phyloP scores from a whole-genome alignment of 2,888 invertebrate genomes.

The Perithous albicinctus region DNA sequence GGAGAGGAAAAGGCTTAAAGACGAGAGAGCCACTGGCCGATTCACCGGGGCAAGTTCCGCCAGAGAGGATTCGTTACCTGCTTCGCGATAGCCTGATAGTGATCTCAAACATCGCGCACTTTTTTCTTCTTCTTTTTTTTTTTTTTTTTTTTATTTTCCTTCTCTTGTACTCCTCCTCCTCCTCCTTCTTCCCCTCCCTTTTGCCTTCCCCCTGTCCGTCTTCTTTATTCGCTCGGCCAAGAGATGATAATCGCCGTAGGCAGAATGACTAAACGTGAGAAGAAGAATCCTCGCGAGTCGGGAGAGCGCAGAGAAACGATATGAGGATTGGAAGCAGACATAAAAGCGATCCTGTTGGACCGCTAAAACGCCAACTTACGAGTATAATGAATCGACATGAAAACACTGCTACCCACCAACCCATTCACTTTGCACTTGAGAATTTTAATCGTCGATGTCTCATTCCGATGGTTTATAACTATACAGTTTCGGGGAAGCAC shows the following conservation, averaged over 20 bases:
- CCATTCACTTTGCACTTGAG: not conserved
- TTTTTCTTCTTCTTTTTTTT: too few relatives aligned
- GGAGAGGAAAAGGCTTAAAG: not conserved
- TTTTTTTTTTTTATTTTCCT: too few relatives aligned
- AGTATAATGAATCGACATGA: too few relatives aligned
- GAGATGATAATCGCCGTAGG: conserved; percentile 69
- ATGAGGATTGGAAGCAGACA: conserved; percentile 7
- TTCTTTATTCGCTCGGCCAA: conserved; percentile 65
- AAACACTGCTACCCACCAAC: not conserved
- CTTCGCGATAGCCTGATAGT: conserved; percentile 68
- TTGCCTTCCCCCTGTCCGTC: conserved; percentile 15
- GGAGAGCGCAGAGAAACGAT: conserved; percentile 21
- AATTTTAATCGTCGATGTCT: not conserved
- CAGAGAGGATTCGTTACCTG: conserved; percentile 71
- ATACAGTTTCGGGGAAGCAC: not conserved
- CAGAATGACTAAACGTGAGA: conserved; percentile 76
- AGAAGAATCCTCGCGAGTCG: conserved; percentile 69
- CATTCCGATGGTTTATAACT: not conserved
- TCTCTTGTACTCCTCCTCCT: conserved; percentile 52
- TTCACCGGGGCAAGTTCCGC: conserved; percentile 63
- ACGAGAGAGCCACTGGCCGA: conserved; percentile 41
- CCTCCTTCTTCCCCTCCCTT: conserved; percentile 56
- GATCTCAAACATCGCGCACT: conserved; percentile 58
- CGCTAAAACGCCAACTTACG: not conserved
- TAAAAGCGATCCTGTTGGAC: not conserved